These are phyloP conservation scores for Isurus oxyrinchus DNA, from an alignment of 2,113 vertebrate genomes.

Conservation along the genomic window DNA sequence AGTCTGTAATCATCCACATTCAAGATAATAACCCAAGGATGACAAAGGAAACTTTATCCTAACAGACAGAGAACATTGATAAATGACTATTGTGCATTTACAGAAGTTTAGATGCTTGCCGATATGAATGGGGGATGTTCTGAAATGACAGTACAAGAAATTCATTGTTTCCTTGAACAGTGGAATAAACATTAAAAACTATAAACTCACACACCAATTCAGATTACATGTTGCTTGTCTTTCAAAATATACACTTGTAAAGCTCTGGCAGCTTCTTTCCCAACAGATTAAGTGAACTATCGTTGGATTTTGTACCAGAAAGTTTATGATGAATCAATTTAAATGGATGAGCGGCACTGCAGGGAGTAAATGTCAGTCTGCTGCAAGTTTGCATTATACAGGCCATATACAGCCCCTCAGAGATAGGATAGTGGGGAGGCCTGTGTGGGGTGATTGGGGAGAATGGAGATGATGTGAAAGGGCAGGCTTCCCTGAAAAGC, in stretches of 20 bases:
- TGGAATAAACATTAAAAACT: background rate
- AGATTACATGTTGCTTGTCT: background rate
- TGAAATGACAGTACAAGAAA: background rate
- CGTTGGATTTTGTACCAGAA: background rate
- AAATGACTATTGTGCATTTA: conserved; percentile 30
- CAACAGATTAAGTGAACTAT: background rate
- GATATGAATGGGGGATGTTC: background rate
- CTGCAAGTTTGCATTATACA: background rate
- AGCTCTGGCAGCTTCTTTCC: background rate
- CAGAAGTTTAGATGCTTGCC: background rate
- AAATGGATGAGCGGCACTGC: background rate
- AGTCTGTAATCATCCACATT: background rate
- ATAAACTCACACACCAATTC: background rate
- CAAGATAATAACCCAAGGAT: background rate
- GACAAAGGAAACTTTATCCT: conserved; percentile 33
- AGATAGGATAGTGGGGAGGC: background rate
- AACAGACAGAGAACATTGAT: background rate
- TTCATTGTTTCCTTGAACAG: background rate
- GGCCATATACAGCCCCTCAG: background rate
- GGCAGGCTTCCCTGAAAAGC: background rate
- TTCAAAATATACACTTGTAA: background rate
- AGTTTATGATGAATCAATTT: background rate
- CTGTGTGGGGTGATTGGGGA: no score
- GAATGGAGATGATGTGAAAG: background rate
- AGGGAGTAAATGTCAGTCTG: background rate